Evolutionary conservation across 2,888 invertebrate genomes (phyloP), one percentile per base, ranked within the genome.

Genomic region (Marronus borbonicus): DNA sequence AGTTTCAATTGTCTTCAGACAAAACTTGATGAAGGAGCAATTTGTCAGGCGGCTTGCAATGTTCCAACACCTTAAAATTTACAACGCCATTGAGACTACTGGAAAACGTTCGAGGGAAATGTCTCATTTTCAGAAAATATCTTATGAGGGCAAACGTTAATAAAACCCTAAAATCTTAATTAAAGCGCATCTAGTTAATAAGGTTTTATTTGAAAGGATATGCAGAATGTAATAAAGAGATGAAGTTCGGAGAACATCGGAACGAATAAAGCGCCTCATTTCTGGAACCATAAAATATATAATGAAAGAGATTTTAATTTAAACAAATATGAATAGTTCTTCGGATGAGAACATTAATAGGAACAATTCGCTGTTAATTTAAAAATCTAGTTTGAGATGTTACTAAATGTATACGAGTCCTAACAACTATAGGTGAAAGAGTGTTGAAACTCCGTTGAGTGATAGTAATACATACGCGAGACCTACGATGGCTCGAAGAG

Each of bases 1-100:
- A 68, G 68, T 68, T 68, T 50, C 68, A n/a, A 50, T 68, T 68
- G 28, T 68, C 68, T 68, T 65, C 24, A 68, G 68, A 68, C 50
- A n/a, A 50, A 50, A 68, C 28, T 68, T 28, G 28, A 28, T 14
- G 62, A 31, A 62, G 24, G 50, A 50, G 49, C 28, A 68, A 68
- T 50, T 68, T 68, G 68, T 68, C 50, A 68, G 17, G 20, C 24
- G 68, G 39, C 49, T 20, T 49, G 49, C 24, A 68, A 68, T 10
- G 20, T 50, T 68, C 49, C 4, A 68, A 24, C 62, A 31, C 62
- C 31, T 31, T 62, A 62, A 24, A 50, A 50, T 68, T 68, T 68
- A 50, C 24, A 49, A 49, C 49, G 20, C 68, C 14, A 7, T 49
- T 14, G 44, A 14, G 7, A 66, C 17, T 55, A n/a, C 20, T 58